Conservation (phyloP, 2,797 vertebrate species). For the Nannoperca australis region DNA sequence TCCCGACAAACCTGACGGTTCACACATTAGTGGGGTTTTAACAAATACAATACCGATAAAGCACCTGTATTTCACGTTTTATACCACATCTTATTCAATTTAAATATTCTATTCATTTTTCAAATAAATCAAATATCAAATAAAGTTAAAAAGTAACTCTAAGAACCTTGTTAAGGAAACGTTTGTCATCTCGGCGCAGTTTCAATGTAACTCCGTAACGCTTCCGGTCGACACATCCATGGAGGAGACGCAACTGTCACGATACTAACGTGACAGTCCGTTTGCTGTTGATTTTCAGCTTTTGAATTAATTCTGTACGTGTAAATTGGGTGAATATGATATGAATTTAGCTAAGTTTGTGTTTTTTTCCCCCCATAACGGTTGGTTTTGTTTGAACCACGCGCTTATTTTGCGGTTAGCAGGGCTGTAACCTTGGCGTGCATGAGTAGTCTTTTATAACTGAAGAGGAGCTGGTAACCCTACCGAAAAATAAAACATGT, state of each 20-base stretch:
- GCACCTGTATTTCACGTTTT: neutral
- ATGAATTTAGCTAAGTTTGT: rapidly evolving
- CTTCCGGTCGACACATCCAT: slow-evolving; percentile 51
- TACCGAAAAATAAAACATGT: slow-evolving; percentile 62
- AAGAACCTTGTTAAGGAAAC: slow-evolving; percentile 1
- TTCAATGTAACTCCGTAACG: slow-evolving; percentile 20
- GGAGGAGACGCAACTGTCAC: neutral
- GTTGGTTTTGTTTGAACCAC: neutral
- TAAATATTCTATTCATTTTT: neutral
- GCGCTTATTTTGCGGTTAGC: neutral
- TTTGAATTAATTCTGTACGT: rapidly evolving
- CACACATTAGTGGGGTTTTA: rapidly evolving
- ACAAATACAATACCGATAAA: neutral
- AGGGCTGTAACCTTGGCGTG: slow-evolving; percentile 73
- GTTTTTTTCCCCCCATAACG: rapidly evolving
- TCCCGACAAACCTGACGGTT: slow-evolving; percentile 53
- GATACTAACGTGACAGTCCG: neutral
- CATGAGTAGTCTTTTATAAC: neutral
- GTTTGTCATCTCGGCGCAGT: slow-evolving; percentile 23
- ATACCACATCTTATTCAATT: rapidly evolving
- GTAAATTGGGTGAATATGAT: neutral
- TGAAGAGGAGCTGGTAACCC: too few relatives aligned
- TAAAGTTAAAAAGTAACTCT: rapidly evolving
- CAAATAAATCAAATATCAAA: neutral
- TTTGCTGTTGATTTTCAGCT: neutral